Evolutionary conservation across 2,888 invertebrate species (phyloP).

Genomic region (Mythimna ferrago): DNA sequence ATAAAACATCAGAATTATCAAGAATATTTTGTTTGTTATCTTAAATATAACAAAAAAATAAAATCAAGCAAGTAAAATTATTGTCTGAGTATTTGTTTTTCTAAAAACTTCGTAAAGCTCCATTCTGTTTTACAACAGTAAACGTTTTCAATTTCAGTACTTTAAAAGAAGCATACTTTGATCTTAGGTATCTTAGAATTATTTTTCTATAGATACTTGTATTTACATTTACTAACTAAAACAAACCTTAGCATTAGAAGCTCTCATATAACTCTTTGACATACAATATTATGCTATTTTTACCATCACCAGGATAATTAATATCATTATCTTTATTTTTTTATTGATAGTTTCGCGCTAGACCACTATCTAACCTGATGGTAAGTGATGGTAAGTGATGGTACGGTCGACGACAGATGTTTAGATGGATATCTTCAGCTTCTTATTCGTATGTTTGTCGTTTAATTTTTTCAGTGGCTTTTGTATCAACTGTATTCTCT

Average conservation of each 20-base stretch:
- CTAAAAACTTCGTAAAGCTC: background rate
- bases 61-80: conserved; percentile 9
- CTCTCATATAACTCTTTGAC: background rate
- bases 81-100: conserved; percentile 1
- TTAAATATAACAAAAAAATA: background rate
- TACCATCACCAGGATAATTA: background rate
- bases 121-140: background rate
- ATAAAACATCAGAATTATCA: conserved; percentile 7
- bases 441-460: background rate
- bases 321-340: too few relatives aligned
- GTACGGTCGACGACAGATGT: too few relatives aligned
- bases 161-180: background rate
- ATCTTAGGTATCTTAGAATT: background rate
- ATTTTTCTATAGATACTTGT: background rate
- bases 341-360: too few relatives aligned
- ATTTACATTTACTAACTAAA: background rate
- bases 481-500: background rate
- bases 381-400: too few relatives aligned
- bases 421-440: too few relatives aligned
- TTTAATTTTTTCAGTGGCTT: background rate
- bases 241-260: background rate
- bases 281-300: too few relatives aligned
- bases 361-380: too few relatives aligned
- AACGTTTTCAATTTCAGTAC: background rate
- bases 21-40: conserved; percentile 16